A percentile compares a stretch with the other conserved stretches of the same genome.
Evolutionary conservation across 2,113 vertebrate genomes (phyloP).

Genomic region (Pelodiscus sinensis): DNA sequence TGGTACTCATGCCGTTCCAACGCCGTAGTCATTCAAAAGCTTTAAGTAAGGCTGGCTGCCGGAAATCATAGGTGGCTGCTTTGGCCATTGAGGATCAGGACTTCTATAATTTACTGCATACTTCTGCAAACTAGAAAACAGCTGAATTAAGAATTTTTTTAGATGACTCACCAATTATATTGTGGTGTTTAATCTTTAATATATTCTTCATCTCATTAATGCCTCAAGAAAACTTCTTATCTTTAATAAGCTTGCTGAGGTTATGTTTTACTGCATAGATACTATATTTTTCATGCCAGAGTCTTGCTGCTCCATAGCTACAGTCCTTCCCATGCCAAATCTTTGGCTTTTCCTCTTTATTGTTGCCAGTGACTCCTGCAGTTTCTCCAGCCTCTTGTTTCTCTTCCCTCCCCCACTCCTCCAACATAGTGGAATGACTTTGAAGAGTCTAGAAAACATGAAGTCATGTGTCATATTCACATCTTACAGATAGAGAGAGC

Average conservation of each 20-base stretch:
- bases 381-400: neutral
- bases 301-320: neutral
- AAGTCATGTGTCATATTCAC: neutral
- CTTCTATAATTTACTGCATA: neutral
- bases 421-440: neutral
- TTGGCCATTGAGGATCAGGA: neutral
- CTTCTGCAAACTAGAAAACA: neutral
- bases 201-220: neutral
- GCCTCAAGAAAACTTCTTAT: neutral
- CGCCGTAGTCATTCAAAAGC: neutral
- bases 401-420: neutral
- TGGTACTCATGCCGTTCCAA: fast-evolving
- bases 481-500: neutral
- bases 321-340: neutral
- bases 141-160: neutral
- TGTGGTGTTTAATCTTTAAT: neutral
- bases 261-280: neutral
- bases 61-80: neutral
- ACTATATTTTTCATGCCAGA: neutral
- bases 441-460: neutral
- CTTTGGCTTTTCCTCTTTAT: neutral
- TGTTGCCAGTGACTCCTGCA: neutral
- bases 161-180: neutral
- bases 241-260: neutral
- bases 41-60: neutral